These are phyloP conservation scores for Diceros bicornis DNA, from an alignment of 2,797 vertebrate species.

Conservation along the genomic window DNA sequence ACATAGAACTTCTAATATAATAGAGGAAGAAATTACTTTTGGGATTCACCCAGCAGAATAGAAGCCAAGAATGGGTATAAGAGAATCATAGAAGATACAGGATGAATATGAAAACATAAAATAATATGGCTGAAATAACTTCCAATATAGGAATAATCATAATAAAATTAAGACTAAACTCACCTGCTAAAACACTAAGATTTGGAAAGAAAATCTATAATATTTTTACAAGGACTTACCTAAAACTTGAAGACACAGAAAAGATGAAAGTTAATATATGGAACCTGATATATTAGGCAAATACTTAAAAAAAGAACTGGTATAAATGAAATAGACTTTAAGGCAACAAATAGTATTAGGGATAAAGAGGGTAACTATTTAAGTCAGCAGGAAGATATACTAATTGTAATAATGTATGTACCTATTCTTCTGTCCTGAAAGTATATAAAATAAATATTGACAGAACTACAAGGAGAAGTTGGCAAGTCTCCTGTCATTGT, in stretches of 20 bases:
- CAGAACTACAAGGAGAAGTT: not conserved
- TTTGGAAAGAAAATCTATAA: not conserved
- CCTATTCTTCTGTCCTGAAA: not conserved
- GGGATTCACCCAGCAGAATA: not conserved
- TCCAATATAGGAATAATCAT: not conserved
- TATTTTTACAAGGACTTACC: not conserved
- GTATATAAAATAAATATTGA: not conserved
- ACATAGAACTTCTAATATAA: not conserved
- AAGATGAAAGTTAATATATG: not conserved
- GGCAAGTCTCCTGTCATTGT: not conserved
- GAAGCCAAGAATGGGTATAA: not conserved
- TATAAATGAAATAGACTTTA: not conserved
- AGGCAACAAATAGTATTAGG: not conserved
- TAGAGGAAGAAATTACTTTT: not conserved
- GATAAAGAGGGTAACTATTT: not conserved
- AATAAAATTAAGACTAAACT: slow-evolving; percentile 17
- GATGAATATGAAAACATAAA: not conserved
- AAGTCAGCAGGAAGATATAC: not conserved
- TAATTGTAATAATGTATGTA: not conserved
- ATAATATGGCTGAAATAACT: not conserved
- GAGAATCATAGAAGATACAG: not conserved
- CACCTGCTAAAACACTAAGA: not conserved
- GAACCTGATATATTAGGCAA: not conserved
- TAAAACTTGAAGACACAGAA: not conserved
- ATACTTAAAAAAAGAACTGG: not conserved